A percentile compares a stretch with the other conserved stretches of the same genome.
Conservation (phyloP, 2,113 vertebrate genomes). For the Gobiocypris rarus region DNA sequence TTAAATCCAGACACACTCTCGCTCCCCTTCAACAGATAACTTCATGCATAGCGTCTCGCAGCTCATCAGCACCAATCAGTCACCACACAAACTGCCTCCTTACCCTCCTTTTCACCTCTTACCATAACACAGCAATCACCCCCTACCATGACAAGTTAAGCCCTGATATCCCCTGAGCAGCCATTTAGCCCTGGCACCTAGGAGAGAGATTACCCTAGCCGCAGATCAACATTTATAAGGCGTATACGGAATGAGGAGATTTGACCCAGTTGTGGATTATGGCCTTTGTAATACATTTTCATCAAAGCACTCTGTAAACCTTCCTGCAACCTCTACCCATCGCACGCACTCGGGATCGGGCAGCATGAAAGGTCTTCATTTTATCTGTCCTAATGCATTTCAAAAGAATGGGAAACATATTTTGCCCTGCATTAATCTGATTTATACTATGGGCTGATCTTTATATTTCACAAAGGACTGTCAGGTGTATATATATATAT, state of each 20-base stretch:
- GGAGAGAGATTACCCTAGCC: conserved; percentile 36
- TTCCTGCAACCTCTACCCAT: neutral
- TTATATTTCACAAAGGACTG: neutral
- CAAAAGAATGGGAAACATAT: neutral
- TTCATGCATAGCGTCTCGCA: conserved; percentile 11
- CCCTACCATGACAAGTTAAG: conserved; percentile 11
- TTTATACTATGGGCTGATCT: neutral
- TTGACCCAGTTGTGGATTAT: conserved; percentile 51
- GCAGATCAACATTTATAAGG: conserved; percentile 9
- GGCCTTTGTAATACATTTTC: conserved; percentile 43
- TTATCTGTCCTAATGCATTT: neutral
- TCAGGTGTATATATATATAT: neutral
- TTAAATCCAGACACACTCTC: conserved; percentile 17
- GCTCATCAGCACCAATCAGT: conserved; percentile 41
- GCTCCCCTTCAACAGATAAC: conserved; percentile 17
- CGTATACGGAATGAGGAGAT: conserved; percentile 44
- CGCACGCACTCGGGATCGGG: neutral
- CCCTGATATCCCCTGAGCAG: conserved; percentile 2
- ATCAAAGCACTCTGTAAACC: conserved; percentile 37
- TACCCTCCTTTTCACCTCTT: conserved; percentile 33
- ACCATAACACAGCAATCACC: conserved; percentile 25
- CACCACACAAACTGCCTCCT: conserved; percentile 23
- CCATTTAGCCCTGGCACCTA: conserved; percentile 26
- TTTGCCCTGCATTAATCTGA: neutral
- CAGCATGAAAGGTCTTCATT: conserved; percentile 16